These are phyloP conservation scores for Semaprochilodus insignis DNA, from an alignment of 2,797 vertebrate genomes.

Conservation along the genomic window DNA sequence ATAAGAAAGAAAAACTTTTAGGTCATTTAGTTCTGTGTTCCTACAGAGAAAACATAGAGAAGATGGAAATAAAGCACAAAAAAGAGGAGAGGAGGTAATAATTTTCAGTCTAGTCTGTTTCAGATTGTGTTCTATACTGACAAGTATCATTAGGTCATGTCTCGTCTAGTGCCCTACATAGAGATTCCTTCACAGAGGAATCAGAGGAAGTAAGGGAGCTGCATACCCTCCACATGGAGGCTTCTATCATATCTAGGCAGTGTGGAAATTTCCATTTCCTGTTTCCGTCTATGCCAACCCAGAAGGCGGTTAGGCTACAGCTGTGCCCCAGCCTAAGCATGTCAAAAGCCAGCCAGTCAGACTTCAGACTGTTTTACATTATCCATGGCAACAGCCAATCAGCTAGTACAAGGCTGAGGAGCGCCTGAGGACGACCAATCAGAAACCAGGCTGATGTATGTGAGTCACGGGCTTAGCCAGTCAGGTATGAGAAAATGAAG, in stretches of 20 bases:
- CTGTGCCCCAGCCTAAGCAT: constrained; percentile 25
- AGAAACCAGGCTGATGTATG: neutral
- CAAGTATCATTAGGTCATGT: neutral
- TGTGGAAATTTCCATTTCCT: constrained; percentile 74
- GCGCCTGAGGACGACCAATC: neutral
- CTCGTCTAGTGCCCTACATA: neutral
- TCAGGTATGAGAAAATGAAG: neutral
- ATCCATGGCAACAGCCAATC: neutral
- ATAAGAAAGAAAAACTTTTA: no score
- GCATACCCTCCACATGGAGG: neutral
- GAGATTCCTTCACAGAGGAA: neutral
- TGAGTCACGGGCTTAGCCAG: neutral
- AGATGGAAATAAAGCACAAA: neutral
- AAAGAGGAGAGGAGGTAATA: neutral
- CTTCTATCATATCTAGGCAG: constrained; percentile 21
- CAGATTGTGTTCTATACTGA: neutral
- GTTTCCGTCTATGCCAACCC: constrained; percentile 37
- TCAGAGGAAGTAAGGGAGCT: neutral
- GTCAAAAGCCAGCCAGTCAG: constrained; percentile 33
- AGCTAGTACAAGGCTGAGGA: neutral
- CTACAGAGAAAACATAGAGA: no score
- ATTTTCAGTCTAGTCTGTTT: neutral
- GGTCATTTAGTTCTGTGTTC: no score
- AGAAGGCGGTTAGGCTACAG: constrained; percentile 44
- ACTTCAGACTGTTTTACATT: constrained; percentile 17